phyloP scores from a whole-genome alignment of 2,888 invertebrate genomes.

The Drosophila fulvimacula region DNA sequence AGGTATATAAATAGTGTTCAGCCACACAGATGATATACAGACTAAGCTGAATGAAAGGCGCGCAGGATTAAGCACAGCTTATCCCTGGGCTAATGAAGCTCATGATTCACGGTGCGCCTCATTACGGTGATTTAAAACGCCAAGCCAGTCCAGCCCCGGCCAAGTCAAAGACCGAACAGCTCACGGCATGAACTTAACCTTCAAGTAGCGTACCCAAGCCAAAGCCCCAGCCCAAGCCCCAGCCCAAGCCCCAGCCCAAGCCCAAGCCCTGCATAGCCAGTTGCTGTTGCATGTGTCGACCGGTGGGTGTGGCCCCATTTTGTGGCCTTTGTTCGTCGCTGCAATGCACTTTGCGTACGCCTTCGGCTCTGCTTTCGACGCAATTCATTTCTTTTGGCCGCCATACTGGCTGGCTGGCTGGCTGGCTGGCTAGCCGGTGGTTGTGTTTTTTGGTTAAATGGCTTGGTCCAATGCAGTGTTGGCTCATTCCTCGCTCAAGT shows the following conservation, averaged over 20 bases:
- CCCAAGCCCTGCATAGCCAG: constrained; percentile 20
- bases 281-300: constrained; percentile 31
- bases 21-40: constrained; percentile 3
- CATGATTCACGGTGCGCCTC: constrained; percentile 60
- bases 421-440: constrained; percentile 7
- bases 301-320: constrained; percentile 61
- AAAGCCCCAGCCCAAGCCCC: constrained; percentile 5
- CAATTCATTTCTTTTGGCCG: constrained; percentile 57
- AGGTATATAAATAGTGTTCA: constrained; percentile 23
- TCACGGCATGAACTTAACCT: constrained; percentile 62
- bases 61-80: constrained; percentile 33
- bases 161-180: constrained; percentile 57
- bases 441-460: constrained; percentile 78
- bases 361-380: constrained; percentile 63
- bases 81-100: constrained; percentile 53
- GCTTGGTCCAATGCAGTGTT: constrained; percentile 72
- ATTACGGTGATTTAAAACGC: constrained; percentile 50
- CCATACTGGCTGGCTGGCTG: constrained; percentile 25
- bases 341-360: constrained; percentile 59
- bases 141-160: constrained; percentile 20
- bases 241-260: constrained; percentile 13
- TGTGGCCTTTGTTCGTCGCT: constrained; percentile 56
- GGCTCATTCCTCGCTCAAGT: constrained; percentile 84
- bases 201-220: constrained; percentile 42
- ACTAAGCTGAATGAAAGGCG: constrained; percentile 14